Base-by-base conservation (phyloP, 2,797 vertebrate species). In the Aplochiton taeniatus region DNA sequence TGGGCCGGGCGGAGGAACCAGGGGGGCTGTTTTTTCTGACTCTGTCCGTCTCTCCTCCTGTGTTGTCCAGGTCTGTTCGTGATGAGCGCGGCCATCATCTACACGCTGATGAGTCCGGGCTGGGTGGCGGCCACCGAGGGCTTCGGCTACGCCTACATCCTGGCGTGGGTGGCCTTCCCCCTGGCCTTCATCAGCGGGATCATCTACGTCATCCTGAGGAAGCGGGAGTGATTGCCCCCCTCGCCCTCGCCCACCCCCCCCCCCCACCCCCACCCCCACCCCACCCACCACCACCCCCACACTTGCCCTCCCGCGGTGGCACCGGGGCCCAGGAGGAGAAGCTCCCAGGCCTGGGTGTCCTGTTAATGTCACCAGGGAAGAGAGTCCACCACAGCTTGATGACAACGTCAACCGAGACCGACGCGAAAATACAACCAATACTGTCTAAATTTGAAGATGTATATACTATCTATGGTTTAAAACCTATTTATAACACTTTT, bases 401-500 rank as follows among this genome's bases (percentile, higher is more conserved):
- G 53, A 70, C 79, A 61, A 68, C 79, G 57, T 78, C 79, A 77
- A 65, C 56, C 60, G 67, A 85, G 85, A 77, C 61, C 78, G 74
- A 87, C 82, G 83, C 81, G 83, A 87, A 84, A 65, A 86, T 88
- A 91, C 85, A 90, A 78, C 74, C 78, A 75, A 89, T 93, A 92
- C 89, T 94, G 91, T 94, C 93, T 95, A 92, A 90, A 94, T 93
- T 87, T 91, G 93, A 98, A 96, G 95, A 95, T 99, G 97, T 99
- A 98, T 95, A 99, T 99, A 99, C 93, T 98, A 96, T 96, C 95
- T 96, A 94, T 91, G 96, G 95, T 98, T 99, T 96, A 94, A 96
- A 98, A 95, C 96, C 94, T 99, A 99, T 99, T 99, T 99, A 99
- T 99, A 99, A 99, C 96, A 98, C 96, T 97, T 99, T 99, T 98